Percentiles rank a stretch among this genome's conserved stretches.
phyloP scores from a whole-genome alignment of 2,888 invertebrate genomes.

The Strigamia transsilvanica region DNA sequence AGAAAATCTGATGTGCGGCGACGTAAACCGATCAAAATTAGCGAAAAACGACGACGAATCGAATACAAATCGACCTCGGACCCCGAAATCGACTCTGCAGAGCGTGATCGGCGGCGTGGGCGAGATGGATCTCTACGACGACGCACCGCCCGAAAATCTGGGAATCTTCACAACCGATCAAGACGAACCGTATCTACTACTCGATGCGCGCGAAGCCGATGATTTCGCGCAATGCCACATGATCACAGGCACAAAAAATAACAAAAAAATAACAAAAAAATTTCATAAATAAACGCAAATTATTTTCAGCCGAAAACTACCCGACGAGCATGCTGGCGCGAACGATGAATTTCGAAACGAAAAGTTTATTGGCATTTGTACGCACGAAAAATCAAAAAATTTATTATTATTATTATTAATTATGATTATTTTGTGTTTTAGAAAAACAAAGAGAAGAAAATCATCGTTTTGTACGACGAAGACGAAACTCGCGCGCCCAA shows the following conservation, averaged over 20 bases:
- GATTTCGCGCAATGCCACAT: constrained; percentile 64
- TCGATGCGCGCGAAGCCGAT: constrained; percentile 65
- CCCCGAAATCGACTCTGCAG: not conserved
- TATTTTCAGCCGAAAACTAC: constrained; percentile 64
- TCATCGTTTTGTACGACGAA: constrained; percentile 67
- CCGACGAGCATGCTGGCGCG: constrained; percentile 65
- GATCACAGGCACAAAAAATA: constrained; percentile 59
- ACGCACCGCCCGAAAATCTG: not conserved
- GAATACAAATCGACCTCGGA: not conserved
- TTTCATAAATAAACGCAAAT: not conserved
- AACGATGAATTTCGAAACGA: constrained; percentile 65
- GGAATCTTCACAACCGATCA: not conserved
- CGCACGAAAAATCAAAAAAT: too few relatives aligned
- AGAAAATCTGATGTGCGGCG: not conserved
- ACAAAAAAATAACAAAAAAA: not conserved
- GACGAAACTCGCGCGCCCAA: constrained; percentile 64
- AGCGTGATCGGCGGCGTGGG: constrained; percentile 33
- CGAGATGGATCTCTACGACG: not conserved
- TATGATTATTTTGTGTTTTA: constrained; percentile 61
- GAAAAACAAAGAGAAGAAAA: constrained; percentile 65
- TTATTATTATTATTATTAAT: too few relatives aligned
- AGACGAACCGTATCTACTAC: constrained; percentile 63
- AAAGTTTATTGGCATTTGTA: constrained; percentile 65
- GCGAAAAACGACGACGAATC: not conserved
- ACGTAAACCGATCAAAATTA: not conserved